A percentile compares a stretch with the other conserved stretches of the same genome.
Evolutionary conservation across 1,140 invertebrate genomes (phyloP).

Genomic region (Drosophila carrolli): DNA sequence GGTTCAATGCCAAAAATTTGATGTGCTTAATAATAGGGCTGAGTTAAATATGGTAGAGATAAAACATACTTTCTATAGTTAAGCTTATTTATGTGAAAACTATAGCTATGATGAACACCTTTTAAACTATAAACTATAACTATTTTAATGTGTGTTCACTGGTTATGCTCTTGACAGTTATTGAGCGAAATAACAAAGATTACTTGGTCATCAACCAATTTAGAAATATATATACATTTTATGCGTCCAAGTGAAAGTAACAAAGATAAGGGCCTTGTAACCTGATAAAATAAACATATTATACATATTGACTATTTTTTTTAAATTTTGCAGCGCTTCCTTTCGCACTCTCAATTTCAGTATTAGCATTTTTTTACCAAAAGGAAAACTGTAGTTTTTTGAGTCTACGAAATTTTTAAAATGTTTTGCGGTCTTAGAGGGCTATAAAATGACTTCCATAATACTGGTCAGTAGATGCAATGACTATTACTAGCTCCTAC

Average conservation of each 20-base stretch:
- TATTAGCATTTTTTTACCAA: too few species aligned
- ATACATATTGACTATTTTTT: too few species aligned
- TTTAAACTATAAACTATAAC: not conserved
- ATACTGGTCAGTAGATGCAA: not conserved
- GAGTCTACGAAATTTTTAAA: too few species aligned
- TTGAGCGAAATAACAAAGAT: not conserved
- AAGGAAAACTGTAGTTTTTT: too few species aligned
- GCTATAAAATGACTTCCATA: too few species aligned
- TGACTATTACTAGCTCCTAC: not conserved
- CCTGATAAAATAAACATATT: too few species aligned
- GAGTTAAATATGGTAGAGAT: not conserved
- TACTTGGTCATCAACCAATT: not conserved
- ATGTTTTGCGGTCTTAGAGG: too few species aligned
- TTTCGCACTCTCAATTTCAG: too few species aligned
- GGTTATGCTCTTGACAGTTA: not conserved
- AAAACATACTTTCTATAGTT: not conserved
- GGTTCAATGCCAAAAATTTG: slow-evolving; percentile 4
- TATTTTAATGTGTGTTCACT: slow-evolving; percentile 12
- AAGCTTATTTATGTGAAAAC: not conserved
- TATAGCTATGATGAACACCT: not conserved
- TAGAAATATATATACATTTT: too few species aligned
- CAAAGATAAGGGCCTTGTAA: too few species aligned
- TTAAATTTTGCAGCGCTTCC: too few species aligned
- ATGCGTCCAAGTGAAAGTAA: too few species aligned
- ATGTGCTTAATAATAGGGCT: not conserved